A percentile compares a stretch with the other conserved stretches of the same genome.
Evolutionary conservation across 2,888 invertebrate genomes (phyloP).

Genomic region (Melitaea athalia): DNA sequence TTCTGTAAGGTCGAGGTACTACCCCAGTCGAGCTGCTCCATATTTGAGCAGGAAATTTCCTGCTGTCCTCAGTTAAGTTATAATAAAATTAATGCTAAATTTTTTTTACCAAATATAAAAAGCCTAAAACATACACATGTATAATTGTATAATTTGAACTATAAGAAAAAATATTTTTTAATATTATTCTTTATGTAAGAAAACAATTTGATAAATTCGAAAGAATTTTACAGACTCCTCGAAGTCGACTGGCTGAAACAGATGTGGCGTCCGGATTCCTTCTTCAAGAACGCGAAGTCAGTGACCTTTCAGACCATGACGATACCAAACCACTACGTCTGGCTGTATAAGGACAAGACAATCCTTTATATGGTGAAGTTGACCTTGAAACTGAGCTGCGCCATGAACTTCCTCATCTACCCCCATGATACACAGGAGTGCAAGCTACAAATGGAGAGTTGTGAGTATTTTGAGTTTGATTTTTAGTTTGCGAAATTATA

Average conservation of each 20-base stretch:
- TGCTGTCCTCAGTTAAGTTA: too few relatives aligned
- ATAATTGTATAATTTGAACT: neutral
- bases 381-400: constrained; percentile 93
- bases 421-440: constrained; percentile 97
- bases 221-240: constrained; percentile 82
- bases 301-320: constrained; percentile 98
- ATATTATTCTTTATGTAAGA: neutral
- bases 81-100: too few relatives aligned
- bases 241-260: constrained; percentile 96
- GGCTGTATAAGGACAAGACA: constrained; percentile 87
- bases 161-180: neutral
- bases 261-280: constrained; percentile 97
- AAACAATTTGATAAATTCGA: neutral
- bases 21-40: too few relatives aligned
- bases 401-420: constrained; percentile 97
- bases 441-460: constrained; percentile 96
- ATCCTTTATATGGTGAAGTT: constrained; percentile 89
- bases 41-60: too few relatives aligned
- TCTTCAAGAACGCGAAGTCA: constrained; percentile 96
- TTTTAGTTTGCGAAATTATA: neutral
- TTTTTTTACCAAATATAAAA: too few relatives aligned
- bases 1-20: too few relatives aligned
- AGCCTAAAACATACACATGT: neutral
- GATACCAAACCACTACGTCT: constrained; percentile 96
- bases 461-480: constrained; percentile 83